These are phyloP conservation scores for Triplophysa bombifrons DNA, from an alignment of 2,797 vertebrate species.

Conservation along the genomic window DNA sequence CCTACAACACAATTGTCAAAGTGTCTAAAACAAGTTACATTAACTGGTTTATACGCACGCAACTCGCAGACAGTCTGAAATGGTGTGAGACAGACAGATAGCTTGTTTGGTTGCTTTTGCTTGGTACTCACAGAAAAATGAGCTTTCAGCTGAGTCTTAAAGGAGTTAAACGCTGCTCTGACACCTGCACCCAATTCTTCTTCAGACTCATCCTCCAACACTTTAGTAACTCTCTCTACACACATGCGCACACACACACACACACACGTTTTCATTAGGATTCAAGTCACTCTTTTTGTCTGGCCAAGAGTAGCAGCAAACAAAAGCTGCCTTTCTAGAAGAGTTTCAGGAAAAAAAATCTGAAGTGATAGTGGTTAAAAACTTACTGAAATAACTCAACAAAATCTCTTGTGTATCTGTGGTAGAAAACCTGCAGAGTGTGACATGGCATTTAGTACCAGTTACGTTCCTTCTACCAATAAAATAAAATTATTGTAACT, in stretches of 20 bases:
- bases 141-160: slow-evolving; percentile 76
- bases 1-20: too few species aligned
- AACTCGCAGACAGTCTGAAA: too few species aligned
- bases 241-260: not conserved
- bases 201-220: slow-evolving; percentile 54
- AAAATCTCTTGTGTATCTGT: too few species aligned
- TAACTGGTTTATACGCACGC: too few species aligned
- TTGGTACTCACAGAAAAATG: slow-evolving; percentile 74
- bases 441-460: too few species aligned
- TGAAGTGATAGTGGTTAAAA: too few species aligned
- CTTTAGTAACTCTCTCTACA: slow-evolving; percentile 38
- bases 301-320: not conserved
- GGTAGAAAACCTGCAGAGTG: too few species aligned
- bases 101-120: not conserved
- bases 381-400: too few species aligned
- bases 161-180: slow-evolving; percentile 74
- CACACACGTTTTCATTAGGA: not conserved
- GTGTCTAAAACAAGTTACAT: too few species aligned
- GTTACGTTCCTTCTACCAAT: too few species aligned
- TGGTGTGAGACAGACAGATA: not conserved
- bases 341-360: not conserved
- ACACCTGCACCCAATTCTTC: slow-evolving; percentile 64
- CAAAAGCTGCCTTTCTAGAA: slow-evolving; percentile 11
- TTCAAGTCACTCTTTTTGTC: slow-evolving; percentile 9
- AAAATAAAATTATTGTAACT: too few species aligned